Evolutionary conservation across 2,888 invertebrate species (phyloP), one percentile per base, ranked within the genome.

Genomic region (Dendrolimus houi): DNA sequence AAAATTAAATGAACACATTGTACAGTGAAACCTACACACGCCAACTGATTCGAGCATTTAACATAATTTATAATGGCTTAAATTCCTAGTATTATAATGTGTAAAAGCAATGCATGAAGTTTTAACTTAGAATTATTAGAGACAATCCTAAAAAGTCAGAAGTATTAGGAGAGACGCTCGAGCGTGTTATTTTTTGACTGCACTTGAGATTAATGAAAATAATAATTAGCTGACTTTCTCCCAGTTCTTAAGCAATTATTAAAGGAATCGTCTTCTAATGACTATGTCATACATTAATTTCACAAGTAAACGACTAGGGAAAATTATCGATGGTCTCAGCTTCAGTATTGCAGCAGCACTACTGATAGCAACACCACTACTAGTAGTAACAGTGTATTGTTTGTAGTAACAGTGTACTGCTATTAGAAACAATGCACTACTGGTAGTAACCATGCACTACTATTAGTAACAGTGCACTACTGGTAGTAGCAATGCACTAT

Each of bases 1-100:
- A 59, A 56, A 61, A 54, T 55, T 55, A 54, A 62, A 58, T 62
- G 53, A 59, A 56, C 62, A 63, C 55, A 41, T 47, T 56, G 67
- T 69, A 75, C 73, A 81, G 81, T 79, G 81, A 78, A 81, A 81
- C 79, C 81, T 80, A 79, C 77, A 78, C 72, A 47, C 47, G 12
- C 47, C 47, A 12, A 47, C 47, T 6, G 47, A 47, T 9, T 47
- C 12, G 47, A 47, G 47, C 47, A 47, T 47, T 47, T 12, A 10
- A 47, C 12, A 47, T 47, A 47, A 29, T 29, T 29, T 29, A 6
- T 29, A 0, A 29, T 29, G 29, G 29, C 29, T 29, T 47, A 47
- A 9, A 47, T 47, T 47, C 47, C 47, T 47, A 47, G 47, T 47
- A 47, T 10, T 12, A 10, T 12, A 12, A 47, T 8, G 3, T 47